A percentile compares a stretch with the other conserved stretches of the same genome.
These are phyloP conservation scores for Polylopha cassiicola DNA, from an alignment of 2,888 invertebrate genomes.

Conservation along the genomic window DNA sequence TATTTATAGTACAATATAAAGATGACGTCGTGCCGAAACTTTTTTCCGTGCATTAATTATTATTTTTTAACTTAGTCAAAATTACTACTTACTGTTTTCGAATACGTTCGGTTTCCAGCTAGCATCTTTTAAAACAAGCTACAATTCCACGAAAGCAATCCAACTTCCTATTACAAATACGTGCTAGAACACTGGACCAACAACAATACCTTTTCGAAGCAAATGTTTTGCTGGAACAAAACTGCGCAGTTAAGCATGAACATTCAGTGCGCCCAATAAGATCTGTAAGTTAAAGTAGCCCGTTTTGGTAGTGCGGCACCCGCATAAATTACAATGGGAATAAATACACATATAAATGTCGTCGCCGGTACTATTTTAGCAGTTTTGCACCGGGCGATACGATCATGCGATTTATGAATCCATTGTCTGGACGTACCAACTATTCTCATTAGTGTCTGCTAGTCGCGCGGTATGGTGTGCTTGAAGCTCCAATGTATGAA, in stretches of 20 bases:
- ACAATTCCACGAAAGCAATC: conserved; percentile 1
- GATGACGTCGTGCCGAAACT: not conserved
- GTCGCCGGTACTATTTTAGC: conserved; percentile 51
- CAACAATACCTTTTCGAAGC: too few species aligned
- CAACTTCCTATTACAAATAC: conserved; percentile 2
- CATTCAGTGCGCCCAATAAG: conserved; percentile 15
- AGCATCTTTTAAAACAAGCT: not conserved
- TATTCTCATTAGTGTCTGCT: conserved; percentile 59
- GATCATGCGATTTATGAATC: conserved; percentile 62
- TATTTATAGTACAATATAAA: too few species aligned
- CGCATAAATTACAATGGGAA: conserved; percentile 56
- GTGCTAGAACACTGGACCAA: too few species aligned
- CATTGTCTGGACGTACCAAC: conserved; percentile 52
- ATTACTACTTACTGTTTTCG: too few species aligned
- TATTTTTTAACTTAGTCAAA: too few species aligned
- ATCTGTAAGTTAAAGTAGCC: conserved; percentile 27
- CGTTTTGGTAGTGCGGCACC: conserved; percentile 39
- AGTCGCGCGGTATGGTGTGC: conserved; percentile 31
- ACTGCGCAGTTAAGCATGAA: conserved; percentile 12
- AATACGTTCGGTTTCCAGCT: too few species aligned
- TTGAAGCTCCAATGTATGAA: conserved; percentile 17
- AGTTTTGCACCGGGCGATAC: conserved; percentile 53
- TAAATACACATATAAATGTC: conserved; percentile 61
- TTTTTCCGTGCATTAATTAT: too few species aligned
- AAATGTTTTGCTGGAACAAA: conserved; percentile 2